A percentile compares a stretch with the other conserved stretches of the same genome.
phyloP scores from a whole-genome alignment of 2,888 invertebrate genomes.

The Bruchidius siliquastri region DNA sequence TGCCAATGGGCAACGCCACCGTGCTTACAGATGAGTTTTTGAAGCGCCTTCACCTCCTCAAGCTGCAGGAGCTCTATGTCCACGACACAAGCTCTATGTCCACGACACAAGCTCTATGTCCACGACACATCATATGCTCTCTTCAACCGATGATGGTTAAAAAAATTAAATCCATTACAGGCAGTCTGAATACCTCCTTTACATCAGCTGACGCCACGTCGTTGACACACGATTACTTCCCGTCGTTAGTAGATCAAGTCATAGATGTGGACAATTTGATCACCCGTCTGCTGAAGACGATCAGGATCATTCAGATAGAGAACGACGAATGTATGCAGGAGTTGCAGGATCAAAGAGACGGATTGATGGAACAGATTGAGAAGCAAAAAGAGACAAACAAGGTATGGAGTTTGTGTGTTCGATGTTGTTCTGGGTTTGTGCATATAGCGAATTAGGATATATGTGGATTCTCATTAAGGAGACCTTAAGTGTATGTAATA shows the following conservation, averaged over 20 bases:
- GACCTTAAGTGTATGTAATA: too few relatives aligned
- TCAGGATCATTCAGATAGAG: conserved; percentile 68
- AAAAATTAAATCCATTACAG: background rate
- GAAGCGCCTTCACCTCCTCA: too few relatives aligned
- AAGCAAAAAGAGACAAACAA: conserved; percentile 45
- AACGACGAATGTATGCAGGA: conserved; percentile 63
- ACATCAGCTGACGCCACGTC: conserved; percentile 36
- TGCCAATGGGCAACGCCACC: too few relatives aligned
- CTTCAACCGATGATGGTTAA: background rate
- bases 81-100: too few relatives aligned
- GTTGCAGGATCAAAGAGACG: conserved; percentile 60
- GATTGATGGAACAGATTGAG: conserved; percentile 39
- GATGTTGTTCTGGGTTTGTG: conserved; percentile 23
- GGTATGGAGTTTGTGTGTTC: conserved; percentile 1
- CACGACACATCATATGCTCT: too few relatives aligned
- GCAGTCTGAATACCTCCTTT: conserved; percentile 45
- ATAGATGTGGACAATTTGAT: conserved; percentile 72
- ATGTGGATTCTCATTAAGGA: too few relatives aligned
- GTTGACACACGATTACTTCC: conserved; percentile 43
- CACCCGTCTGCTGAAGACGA: conserved; percentile 66
- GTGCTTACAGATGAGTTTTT: too few relatives aligned
- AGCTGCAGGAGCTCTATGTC: too few relatives aligned
- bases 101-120: too few relatives aligned
- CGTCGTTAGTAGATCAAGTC: conserved; percentile 65
- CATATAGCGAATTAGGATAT: too few relatives aligned